Evolutionary conservation across 1,140 invertebrate species (phyloP), one percentile per base, ranked within the genome.

Genomic region (Drosophila bocki): DNA sequence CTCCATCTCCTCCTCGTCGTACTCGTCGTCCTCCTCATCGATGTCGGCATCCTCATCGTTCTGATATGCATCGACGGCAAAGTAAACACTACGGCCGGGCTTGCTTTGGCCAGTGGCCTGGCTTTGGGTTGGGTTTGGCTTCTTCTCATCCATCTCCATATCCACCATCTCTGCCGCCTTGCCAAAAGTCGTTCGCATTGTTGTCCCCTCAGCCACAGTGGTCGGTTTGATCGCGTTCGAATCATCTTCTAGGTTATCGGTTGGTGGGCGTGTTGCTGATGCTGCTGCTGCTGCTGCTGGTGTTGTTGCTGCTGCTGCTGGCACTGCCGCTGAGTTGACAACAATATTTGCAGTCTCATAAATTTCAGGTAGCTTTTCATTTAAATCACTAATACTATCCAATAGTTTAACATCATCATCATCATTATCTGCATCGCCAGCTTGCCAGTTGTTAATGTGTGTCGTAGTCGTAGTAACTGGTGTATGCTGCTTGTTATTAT

Each of bases 351-450:
- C 91, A 92, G 91, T 92, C 91, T 93, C 91, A 92, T 91, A 91
- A 91, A 91, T 91, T 90, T 93, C 92, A 92, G 92, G 92, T 92
- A 93, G 90, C 91, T 91, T 93, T 91, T 91, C 92, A 81, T 93
- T 93, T 86, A 93, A 91, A 91, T 93, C 92, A 90, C 87, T 93
- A 91, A 93, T 93, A 92, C 92, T 93, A 93, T 92, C 91, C 88
- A 93, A 91, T 91, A 88, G 78, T 80, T 92, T 92, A 84, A 87
- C 78, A 84, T 87, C 80, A 75, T 78, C 50, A 74, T 87, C 65
- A 62, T 51, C 29, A 51, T 77, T 50, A 56, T 60, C 44, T 60
- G 82, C 62, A 65, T 85, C 44, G 63, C 90, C 71, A 61, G 90
- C 79, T 81, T 76, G 71, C 74, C 74, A 75, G 75, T 76, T 80